phyloP scores from a whole-genome alignment of 2,113 vertebrate genomes.

The Chaetura pelagica region DNA sequence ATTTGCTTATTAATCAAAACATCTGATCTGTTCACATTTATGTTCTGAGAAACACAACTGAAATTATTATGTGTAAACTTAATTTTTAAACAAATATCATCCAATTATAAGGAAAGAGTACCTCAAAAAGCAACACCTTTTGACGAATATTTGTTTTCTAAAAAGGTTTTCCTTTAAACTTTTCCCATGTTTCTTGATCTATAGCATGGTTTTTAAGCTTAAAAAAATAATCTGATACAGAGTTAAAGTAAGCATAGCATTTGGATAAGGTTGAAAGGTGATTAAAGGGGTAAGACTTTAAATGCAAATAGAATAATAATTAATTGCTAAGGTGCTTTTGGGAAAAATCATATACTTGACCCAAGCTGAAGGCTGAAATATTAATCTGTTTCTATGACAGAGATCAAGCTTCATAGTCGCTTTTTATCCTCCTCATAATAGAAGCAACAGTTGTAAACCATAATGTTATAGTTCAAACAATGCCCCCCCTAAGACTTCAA shows the following conservation, averaged over 20 bases:
- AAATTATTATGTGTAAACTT: neutral
- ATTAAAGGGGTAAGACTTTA: conserved; percentile 67
- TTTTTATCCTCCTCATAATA: conserved; percentile 83
- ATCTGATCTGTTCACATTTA: neutral
- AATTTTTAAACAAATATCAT: conserved; percentile 9
- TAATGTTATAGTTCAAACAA: conserved; percentile 87
- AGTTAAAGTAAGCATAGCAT: conserved; percentile 56
- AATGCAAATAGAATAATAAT: conserved; percentile 79
- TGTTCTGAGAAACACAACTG: neutral
- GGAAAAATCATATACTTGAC: conserved; percentile 84
- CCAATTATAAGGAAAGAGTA: neutral
- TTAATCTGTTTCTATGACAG: conserved; percentile 84
- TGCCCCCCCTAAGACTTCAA: conserved; percentile 85
- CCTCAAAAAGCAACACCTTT: neutral
- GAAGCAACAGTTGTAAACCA: conserved; percentile 89
- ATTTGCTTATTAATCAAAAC: conserved; percentile 5
- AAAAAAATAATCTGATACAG: neutral
- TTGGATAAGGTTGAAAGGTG: conserved; percentile 24
- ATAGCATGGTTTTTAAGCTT: neutral
- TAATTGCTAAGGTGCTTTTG: conserved; percentile 81
- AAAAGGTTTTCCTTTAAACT: neutral
- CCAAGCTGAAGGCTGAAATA: conserved; percentile 82
- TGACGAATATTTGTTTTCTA: neutral
- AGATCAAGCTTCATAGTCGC: conserved; percentile 82
- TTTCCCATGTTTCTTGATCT: neutral